These are phyloP conservation scores for Rissa tridactyla DNA, from an alignment of 2,113 vertebrate genomes.

Conservation along the genomic window DNA sequence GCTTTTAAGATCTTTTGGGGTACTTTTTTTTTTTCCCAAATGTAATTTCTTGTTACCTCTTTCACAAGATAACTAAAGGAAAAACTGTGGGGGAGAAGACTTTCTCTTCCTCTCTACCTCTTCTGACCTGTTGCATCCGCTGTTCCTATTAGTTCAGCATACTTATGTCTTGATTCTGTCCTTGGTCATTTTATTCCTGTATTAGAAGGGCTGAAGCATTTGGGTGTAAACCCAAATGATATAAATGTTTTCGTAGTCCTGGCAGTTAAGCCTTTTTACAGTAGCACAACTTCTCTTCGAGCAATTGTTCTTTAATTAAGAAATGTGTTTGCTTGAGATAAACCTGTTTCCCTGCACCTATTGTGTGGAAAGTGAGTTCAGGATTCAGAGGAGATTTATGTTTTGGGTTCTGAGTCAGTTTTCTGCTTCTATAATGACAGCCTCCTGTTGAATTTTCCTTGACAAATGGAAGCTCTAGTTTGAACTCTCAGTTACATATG, in stretches of 20 bases:
- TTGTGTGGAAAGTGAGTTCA: background rate
- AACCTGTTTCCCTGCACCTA: background rate
- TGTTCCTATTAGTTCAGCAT: background rate
- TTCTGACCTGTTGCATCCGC: background rate
- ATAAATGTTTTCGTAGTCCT: background rate
- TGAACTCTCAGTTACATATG: background rate
- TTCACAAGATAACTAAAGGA: background rate
- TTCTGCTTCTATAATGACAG: background rate
- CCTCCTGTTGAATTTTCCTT: background rate
- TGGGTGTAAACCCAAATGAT: background rate
- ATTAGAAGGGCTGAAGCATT: background rate
- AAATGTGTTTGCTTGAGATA: background rate
- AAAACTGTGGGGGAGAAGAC: accelerated
- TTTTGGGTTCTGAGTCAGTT: background rate
- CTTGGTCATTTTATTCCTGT: background rate
- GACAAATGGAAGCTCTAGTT: background rate
- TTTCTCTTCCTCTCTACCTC: accelerated
- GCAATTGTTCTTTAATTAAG: background rate
- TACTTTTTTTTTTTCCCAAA: background rate
- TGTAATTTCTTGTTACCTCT: accelerated
- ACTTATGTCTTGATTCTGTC: background rate
- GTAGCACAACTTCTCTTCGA: background rate
- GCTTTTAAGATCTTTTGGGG: background rate
- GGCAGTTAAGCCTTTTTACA: background rate
- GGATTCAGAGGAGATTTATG: background rate